Conservation (phyloP, 2,113 vertebrate genomes). For the Cynoglossus semilaevis region DNA sequence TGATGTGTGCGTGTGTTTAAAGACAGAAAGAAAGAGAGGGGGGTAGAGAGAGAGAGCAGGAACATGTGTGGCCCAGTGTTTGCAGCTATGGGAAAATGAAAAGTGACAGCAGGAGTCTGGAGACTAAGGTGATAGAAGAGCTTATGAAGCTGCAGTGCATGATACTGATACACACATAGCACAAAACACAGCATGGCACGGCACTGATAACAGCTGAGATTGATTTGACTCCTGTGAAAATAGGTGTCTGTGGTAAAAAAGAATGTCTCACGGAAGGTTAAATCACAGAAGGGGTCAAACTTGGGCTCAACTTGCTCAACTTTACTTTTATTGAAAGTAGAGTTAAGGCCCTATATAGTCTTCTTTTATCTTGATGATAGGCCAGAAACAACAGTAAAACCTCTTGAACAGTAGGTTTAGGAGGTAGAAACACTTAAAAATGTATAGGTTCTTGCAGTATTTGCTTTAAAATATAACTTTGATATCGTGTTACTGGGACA, state of each 20-base stretch:
- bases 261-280: not conserved
- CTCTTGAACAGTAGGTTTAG: no score
- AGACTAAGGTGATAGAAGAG: slow-evolving; percentile 67
- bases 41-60: not conserved
- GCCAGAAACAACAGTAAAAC: slow-evolving; percentile 11
- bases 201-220: slow-evolving; percentile 71
- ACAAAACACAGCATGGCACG: slow-evolving; percentile 64
- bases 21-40: not conserved
- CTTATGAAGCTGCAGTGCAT: slow-evolving; percentile 60
- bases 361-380: not conserved
- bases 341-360: not conserved
- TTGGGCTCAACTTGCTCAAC: not conserved
- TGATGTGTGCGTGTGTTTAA: slow-evolving; percentile 11
- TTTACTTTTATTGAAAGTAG: not conserved
- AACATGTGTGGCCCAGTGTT: slow-evolving; percentile 43
- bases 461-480: not conserved
- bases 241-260: slow-evolving; percentile 33
- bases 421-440: no score
- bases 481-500: slow-evolving; percentile 15
- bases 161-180: slow-evolving; percentile 64
- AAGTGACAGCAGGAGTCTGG: slow-evolving; percentile 40
- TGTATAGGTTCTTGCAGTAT: not conserved
- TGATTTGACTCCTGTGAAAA: slow-evolving; percentile 67
- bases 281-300: slow-evolving; percentile 9
- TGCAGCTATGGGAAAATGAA: slow-evolving; percentile 59